Conservation (phyloP, 2,797 vertebrate species). For the Dermochelys coriacea region DNA sequence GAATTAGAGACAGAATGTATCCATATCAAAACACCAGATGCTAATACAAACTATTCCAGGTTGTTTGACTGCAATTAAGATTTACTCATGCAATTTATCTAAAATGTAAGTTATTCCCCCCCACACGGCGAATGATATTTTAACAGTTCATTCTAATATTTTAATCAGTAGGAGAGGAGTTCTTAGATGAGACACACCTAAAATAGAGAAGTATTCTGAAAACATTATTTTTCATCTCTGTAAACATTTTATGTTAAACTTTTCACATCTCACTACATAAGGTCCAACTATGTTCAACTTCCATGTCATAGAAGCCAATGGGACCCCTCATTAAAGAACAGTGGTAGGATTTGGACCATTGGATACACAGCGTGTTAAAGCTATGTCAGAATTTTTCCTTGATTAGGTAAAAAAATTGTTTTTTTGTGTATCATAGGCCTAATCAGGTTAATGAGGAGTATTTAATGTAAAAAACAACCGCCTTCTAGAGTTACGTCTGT, state of each 20-base stretch:
- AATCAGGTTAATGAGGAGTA: accelerated
- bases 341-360: background rate
- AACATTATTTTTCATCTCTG: background rate
- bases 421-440: background rate
- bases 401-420: accelerated
- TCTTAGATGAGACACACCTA: background rate
- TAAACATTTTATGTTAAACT: background rate
- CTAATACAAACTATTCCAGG: constrained; percentile 21
- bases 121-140: background rate
- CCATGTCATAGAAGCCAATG: background rate
- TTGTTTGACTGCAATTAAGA: background rate
- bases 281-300: background rate
- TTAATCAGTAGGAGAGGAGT: background rate
- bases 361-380: background rate
- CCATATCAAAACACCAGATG: constrained; percentile 11
- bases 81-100: background rate
- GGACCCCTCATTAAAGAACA: background rate
- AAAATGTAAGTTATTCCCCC: background rate
- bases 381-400: accelerated
- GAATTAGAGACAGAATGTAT: constrained; percentile 5
- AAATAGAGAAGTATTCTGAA: background rate
- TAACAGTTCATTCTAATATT: background rate
- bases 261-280: background rate
- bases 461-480: background rate
- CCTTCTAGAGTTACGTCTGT: background rate